Percentiles rank a stretch among this genome's conserved stretches.
Conservation (phyloP, 2,888 invertebrate genomes). For the Archaeoteleia sp. region DNA sequence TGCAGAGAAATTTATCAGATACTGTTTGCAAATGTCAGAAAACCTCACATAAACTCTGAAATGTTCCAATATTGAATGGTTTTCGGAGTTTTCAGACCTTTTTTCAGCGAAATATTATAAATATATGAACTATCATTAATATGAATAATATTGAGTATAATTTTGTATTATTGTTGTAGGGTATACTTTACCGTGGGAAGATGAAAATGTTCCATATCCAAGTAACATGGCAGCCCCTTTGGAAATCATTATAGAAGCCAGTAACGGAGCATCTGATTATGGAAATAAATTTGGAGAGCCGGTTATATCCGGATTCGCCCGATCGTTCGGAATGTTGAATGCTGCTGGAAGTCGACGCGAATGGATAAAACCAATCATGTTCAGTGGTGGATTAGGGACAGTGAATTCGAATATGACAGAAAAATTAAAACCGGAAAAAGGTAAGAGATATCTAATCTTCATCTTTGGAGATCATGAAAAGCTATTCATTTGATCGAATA, state of each 20-base stretch:
- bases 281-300: slow-evolving; percentile 99
- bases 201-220: slow-evolving; percentile 81
- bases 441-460: slow-evolving; percentile 70
- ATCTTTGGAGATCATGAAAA: slow-evolving; percentile 3
- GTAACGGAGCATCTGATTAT: slow-evolving; percentile 98
- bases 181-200: slow-evolving; percentile 92
- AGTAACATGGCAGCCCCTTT: slow-evolving; percentile 92
- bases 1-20: too few relatives aligned
- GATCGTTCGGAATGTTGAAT: slow-evolving; percentile 89
- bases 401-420: slow-evolving; percentile 89
- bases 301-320: slow-evolving; percentile 91
- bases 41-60: too few relatives aligned
- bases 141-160: slow-evolving; percentile 80
- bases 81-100: too few relatives aligned
- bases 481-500: neutral
- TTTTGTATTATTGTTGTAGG: slow-evolving; percentile 77
- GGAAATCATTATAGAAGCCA: slow-evolving; percentile 94
- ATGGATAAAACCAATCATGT: slow-evolving; percentile 99
- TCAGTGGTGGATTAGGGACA: slow-evolving; percentile 95
- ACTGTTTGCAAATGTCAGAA: too few relatives aligned
- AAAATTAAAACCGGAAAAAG: slow-evolving; percentile 85
- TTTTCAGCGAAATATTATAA: too few relatives aligned
- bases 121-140: neutral
- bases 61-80: too few relatives aligned
- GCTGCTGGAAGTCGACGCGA: slow-evolving; percentile 84